phyloP scores from a whole-genome alignment of 1,140 invertebrate species.

The Conus betulinus region DNA sequence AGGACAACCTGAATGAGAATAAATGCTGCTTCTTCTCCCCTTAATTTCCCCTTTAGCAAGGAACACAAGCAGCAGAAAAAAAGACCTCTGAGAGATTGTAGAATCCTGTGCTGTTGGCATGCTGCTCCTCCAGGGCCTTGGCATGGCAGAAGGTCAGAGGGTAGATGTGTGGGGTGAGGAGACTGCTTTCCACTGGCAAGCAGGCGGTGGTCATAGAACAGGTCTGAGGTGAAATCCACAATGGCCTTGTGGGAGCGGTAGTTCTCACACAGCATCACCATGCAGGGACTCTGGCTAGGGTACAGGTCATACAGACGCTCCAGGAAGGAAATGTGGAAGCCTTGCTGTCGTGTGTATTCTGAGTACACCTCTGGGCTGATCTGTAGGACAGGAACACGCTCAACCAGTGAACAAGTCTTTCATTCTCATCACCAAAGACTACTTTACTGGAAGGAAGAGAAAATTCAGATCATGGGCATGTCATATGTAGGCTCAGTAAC shows the following conservation, averaged over 20 bases:
- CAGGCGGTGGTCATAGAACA: constrained; percentile 89
- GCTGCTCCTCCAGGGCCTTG: constrained; percentile 84
- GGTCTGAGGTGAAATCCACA: constrained; percentile 86
- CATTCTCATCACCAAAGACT: no score
- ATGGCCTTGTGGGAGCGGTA: constrained; percentile 91
- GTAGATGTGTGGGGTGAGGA: constrained; percentile 82
- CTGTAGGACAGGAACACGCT: constrained; percentile 66
- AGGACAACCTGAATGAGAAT: no score
- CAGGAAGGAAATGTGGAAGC: constrained; percentile 86
- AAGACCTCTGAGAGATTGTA: constrained; percentile 89
- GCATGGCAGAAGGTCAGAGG: constrained; percentile 91
- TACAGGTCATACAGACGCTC: constrained; percentile 89
- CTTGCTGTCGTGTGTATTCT: constrained; percentile 85
- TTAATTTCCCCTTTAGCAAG: no score
- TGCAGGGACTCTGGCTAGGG: constrained; percentile 85
- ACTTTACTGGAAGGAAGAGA: no score
- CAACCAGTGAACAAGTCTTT: no score
- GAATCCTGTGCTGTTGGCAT: constrained; percentile 89
- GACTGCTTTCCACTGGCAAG: constrained; percentile 83
- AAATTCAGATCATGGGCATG: no score
- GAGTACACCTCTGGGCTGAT: constrained; percentile 88
- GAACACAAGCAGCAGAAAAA: no score
- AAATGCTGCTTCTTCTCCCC: no score
- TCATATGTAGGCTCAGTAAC: no score
- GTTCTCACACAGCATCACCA: constrained; percentile 90